Percentiles rank a stretch among this genome's conserved stretches.
Evolutionary conservation across 53 echinoderm and acorn worm species (phyloP).

Genomic region (Mesocentrotus franciscanus): DNA sequence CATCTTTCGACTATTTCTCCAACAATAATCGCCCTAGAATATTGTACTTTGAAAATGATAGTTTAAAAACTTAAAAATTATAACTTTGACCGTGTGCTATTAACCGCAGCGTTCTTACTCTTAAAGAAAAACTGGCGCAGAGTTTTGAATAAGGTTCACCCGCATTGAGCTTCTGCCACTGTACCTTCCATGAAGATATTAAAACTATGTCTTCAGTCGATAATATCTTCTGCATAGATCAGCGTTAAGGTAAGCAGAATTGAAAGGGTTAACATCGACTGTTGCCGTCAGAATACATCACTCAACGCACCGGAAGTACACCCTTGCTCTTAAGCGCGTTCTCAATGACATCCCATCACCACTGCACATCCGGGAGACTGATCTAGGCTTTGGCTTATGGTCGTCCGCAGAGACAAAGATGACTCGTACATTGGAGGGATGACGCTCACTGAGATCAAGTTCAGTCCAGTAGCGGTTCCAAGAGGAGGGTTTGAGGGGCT

Average conservation of each 20-base stretch:
- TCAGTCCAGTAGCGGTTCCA: too few relatives aligned
- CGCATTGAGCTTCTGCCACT: too few relatives aligned
- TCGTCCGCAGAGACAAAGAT: neutral
- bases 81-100: too few relatives aligned
- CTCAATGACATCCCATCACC: conserved; percentile 61
- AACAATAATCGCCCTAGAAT: too few relatives aligned
- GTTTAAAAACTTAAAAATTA: too few relatives aligned
- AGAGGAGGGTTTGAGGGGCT: neutral
- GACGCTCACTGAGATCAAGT: neutral
- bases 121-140: too few relatives aligned
- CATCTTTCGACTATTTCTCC: too few relatives aligned
- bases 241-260: neutral
- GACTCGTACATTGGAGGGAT: neutral
- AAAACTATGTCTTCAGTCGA: neutral
- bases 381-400: neutral
- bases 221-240: neutral
- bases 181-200: too few relatives aligned
- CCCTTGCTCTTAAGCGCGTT: conserved; percentile 63
- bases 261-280: neutral
- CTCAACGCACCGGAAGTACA: conserved; percentile 59
- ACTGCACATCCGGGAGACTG: conserved; percentile 34
- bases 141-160: too few relatives aligned
- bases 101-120: too few relatives aligned
- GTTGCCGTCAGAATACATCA: conserved; percentile 25
- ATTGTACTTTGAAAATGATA: too few relatives aligned